Conservation (phyloP, 2,888 invertebrate species). For the Leptinotarsa rubiginosa region DNA sequence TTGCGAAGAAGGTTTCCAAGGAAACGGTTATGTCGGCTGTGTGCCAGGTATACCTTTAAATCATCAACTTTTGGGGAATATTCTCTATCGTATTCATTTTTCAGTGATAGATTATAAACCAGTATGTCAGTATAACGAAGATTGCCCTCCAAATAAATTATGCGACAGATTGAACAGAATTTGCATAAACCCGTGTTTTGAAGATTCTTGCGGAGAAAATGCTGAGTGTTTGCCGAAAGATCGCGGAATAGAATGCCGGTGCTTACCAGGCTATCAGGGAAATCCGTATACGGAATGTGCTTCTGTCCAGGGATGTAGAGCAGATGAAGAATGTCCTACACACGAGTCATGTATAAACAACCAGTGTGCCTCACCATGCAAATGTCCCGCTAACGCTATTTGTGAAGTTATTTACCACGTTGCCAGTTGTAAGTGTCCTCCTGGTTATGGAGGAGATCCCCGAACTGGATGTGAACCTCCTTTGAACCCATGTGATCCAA, state of each 20-base stretch:
- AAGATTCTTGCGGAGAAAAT: slow-evolving; percentile 84
- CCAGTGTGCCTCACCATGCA: slow-evolving; percentile 81
- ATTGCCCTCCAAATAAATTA: slow-evolving; percentile 86
- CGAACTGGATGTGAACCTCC: slow-evolving; percentile 78
- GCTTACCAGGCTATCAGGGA: slow-evolving; percentile 79
- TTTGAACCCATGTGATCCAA: slow-evolving; percentile 83
- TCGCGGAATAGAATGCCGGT: slow-evolving; percentile 82
- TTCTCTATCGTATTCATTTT: slow-evolving; percentile 16
- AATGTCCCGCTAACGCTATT: slow-evolving; percentile 82
- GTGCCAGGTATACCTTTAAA: slow-evolving; percentile 73
- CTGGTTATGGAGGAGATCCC: slow-evolving; percentile 86
- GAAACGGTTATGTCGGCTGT: slow-evolving; percentile 87
- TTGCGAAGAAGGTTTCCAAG: slow-evolving; percentile 87
- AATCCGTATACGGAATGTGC: slow-evolving; percentile 82
- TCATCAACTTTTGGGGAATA: not conserved
- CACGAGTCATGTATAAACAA: slow-evolving; percentile 84
- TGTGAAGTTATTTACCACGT: slow-evolving; percentile 86
- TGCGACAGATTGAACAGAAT: slow-evolving; percentile 87
- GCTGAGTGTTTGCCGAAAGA: slow-evolving; percentile 82
- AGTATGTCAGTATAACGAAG: slow-evolving; percentile 90
- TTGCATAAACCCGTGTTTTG: slow-evolving; percentile 85
- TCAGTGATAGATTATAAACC: slow-evolving; percentile 65
- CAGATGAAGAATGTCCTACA: slow-evolving; percentile 78
- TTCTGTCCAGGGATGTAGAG: slow-evolving; percentile 78
- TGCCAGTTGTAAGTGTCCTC: slow-evolving; percentile 83